Base-by-base conservation (phyloP, 2,888 invertebrate species). In the Luperina nickerlii region DNA sequence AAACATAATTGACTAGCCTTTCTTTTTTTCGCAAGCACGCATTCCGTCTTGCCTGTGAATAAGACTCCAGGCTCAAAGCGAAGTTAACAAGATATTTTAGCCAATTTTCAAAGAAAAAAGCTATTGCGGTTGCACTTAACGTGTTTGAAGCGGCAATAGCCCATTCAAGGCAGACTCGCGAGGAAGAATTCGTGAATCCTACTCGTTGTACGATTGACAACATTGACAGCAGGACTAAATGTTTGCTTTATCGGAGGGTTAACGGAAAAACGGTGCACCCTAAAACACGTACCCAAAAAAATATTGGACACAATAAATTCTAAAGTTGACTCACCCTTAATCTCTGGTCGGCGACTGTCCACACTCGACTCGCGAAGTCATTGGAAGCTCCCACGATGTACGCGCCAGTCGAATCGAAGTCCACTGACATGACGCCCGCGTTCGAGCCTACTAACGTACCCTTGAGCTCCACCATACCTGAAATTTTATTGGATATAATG, bases 311-410 rank as follows among this genome's bases (percentile, higher is more conserved):
- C 18, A n/a, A 57, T 38, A 38, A 42, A 54, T 20, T 77, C 9
- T 54, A 32, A 60, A 67, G 20, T 69, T 3, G 45, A 97, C 98
- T 97, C 94, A 99, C 99, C 98, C 99, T 98, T 95, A 99, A 97
- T 93, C 99, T 97, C 95, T 98, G 98, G 96, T 99, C 99, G 88
- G 97, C 97, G 74, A 99, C 98, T 18, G 99, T 99, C 99, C 99
- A 99, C 81, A 99, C 98, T 82, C 99, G 97, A 93, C 99, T 99
- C 32, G 99, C 99, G 95, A 98, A 99, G 97, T 99, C 99, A 95
- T 99, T 99, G 67, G 99, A 99, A 70, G 99, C 99, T 27, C 98
- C 99, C 76, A 99, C 97, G 82, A 99, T 97, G 92, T 98, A 97
- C 20, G 98, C 97, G 76, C 99, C 99, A 79, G 99, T 99, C 65